phyloP scores from a whole-genome alignment of 2,888 invertebrate genomes.

The Pachymerium ferrugineum region DNA sequence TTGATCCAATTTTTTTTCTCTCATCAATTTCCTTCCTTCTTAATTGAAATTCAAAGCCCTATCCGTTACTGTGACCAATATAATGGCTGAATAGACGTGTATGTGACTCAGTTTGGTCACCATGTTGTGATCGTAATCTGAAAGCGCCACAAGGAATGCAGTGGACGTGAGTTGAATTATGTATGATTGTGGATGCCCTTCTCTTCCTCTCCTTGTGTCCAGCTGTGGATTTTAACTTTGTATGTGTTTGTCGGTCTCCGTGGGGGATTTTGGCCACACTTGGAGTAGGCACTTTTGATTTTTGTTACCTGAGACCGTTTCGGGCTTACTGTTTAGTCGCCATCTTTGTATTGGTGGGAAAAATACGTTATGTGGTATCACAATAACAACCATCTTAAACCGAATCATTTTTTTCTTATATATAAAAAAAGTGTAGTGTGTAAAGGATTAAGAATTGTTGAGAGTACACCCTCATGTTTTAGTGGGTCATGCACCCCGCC shows the following conservation, averaged over 20 bases:
- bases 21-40: not conserved
- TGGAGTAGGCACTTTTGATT: conserved; percentile 7
- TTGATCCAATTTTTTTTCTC: not conserved
- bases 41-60: conserved; percentile 4
- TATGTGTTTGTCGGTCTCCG: conserved; percentile 13
- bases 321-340: not conserved
- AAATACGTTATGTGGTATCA: not conserved
- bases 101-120: conserved; percentile 13
- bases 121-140: conserved; percentile 13
- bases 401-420: not conserved
- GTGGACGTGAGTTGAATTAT: conserved; percentile 4
- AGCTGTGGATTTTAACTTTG: conserved; percentile 13
- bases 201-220: not conserved
- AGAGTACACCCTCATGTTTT: not conserved
- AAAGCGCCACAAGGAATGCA: conserved; percentile 8
- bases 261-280: conserved; percentile 4
- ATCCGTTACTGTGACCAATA: not conserved
- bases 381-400: no score
- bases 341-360: not conserved
- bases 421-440: not conserved
- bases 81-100: conserved; percentile 4
- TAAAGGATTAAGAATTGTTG: not conserved
- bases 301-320: conserved; percentile 3
- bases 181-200: not conserved
- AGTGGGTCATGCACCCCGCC: conserved; percentile 13